Evolutionary conservation across 2,888 invertebrate genomes (phyloP).

Genomic region (Drosophila borealis): DNA sequence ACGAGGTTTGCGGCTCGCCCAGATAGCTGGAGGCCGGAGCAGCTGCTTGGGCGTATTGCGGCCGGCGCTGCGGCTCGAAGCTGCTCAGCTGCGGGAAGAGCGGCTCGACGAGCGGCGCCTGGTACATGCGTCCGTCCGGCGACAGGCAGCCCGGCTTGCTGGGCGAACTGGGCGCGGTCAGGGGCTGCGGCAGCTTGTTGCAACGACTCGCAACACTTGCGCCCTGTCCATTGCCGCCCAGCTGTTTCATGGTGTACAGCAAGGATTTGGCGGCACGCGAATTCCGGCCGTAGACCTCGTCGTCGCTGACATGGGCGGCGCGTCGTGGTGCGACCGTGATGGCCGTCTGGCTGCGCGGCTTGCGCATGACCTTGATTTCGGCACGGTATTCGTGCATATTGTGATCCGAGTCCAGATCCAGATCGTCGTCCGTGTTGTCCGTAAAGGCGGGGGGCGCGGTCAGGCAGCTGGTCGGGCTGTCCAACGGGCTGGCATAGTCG

Average conservation of each 20-base stretch:
- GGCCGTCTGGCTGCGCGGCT: conserved; percentile 90
- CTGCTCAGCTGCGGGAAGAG: conserved; percentile 80
- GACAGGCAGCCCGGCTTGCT: conserved; percentile 74
- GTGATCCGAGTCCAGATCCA: conserved; percentile 84
- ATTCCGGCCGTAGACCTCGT: conserved; percentile 85
- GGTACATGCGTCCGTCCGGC: conserved; percentile 83
- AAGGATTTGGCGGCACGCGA: conserved; percentile 86
- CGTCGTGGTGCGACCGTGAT: conserved; percentile 86
- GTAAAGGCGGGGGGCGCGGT: conserved; percentile 64
- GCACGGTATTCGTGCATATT: conserved; percentile 87
- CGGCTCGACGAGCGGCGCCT: conserved; percentile 83
- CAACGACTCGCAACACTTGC: neutral
- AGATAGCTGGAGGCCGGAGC: conserved; percentile 42
- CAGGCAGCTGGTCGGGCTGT: conserved; percentile 78
- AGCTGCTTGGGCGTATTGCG: conserved; percentile 60
- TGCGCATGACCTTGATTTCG: conserved; percentile 91
- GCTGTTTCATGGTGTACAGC: conserved; percentile 87
- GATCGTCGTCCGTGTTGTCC: conserved; percentile 80
- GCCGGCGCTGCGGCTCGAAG: conserved; percentile 77
- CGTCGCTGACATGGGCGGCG: conserved; percentile 82
- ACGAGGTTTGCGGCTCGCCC: conserved; percentile 70
- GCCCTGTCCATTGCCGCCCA: conserved; percentile 42
- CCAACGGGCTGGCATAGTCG: conserved; percentile 72
- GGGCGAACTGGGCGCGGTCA: conserved; percentile 62
- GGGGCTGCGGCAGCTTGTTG: neutral